Evolutionary conservation across 2,888 invertebrate species (phyloP), one percentile per base, ranked within the genome.

Genomic region (Lycocerus yunnanus): DNA sequence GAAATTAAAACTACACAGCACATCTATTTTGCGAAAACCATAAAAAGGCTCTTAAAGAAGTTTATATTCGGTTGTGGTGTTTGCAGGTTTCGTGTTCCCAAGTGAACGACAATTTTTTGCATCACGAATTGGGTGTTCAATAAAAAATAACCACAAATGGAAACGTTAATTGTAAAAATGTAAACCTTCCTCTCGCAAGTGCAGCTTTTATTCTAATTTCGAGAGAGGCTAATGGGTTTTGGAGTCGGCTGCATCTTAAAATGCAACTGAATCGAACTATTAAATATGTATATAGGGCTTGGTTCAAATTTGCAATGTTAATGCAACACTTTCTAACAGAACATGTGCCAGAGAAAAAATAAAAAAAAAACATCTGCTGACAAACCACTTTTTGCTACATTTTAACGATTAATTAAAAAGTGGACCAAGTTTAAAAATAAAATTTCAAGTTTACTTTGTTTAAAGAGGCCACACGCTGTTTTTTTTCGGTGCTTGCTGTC

Each of bases 11-110:
- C 43, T 43, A 43, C 43, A 43, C n/a, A 43, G 6, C n/a, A 0
- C n/a, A n/a, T 43, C 43, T n/a, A 43, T n/a, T 43, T 74, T 68
- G 77, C 74, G 77, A 76, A 77, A 71, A 71, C 66, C 58, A 69
- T 15, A 15, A 74, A 73, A 73, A 66, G 77, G 77, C 71, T 65
- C 71, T 73, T 43, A 43, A 43, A 43, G 43, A 43, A 43, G 43
- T 43, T 43, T 43, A 43, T 43, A n/a, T 43, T 27, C 43, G 43
- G 43, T 43, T 43, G n/a, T 43, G 43, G 43, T 43, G 43, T 43
- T 43, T 43, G 43, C 43, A 43, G 13, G 43, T 43, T 43, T 43
- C 43, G n/a, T 43, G 43, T 43, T 43, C 43, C 43, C 43, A 43
- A 43, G 43, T 43, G 43, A 43, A 43, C 43, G 43, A 43, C 43